phyloP scores from a whole-genome alignment of 1,140 invertebrate species.

The Bilobella aurantiaca region DNA sequence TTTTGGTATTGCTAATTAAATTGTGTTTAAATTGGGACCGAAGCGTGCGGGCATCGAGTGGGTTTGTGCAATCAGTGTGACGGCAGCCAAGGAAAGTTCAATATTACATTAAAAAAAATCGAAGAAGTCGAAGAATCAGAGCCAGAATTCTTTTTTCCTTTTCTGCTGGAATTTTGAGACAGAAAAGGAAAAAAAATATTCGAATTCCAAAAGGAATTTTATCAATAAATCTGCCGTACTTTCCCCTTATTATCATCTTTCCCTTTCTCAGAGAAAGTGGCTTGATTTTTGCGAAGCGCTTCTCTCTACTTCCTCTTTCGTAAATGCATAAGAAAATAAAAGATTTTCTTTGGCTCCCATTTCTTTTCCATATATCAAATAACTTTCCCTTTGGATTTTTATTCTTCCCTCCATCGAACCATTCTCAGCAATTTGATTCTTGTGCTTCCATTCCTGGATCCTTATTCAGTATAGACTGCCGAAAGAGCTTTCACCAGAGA shows the following conservation, averaged over 20 bases:
- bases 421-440: background rate
- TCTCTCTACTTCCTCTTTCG: too few relatives aligned
- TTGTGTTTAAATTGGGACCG: too few relatives aligned
- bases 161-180: background rate
- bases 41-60: too few relatives aligned
- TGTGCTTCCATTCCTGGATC: background rate
- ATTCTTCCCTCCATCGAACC: background rate
- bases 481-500: background rate
- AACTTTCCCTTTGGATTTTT: background rate
- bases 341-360: background rate
- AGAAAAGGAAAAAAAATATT: slow-evolving; percentile 32
- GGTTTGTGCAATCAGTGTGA: too few relatives aligned
- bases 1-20: too few relatives aligned
- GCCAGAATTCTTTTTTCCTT: slow-evolving; percentile 9
- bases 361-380: slow-evolving; percentile 7
- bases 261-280: background rate
- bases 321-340: background rate
- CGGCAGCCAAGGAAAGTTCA: too few relatives aligned
- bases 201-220: slow-evolving; percentile 36
- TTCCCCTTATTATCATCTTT: slow-evolving; percentile 16
- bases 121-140: too few relatives aligned
- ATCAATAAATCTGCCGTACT: slow-evolving; percentile 37
- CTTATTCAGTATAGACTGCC: background rate
- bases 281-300: slow-evolving; percentile 1
- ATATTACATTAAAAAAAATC: too few relatives aligned